A percentile compares a stretch with the other conserved stretches of the same genome.
Evolutionary conservation across 2,888 invertebrate species (phyloP).

Genomic region (Cantharis nigra): DNA sequence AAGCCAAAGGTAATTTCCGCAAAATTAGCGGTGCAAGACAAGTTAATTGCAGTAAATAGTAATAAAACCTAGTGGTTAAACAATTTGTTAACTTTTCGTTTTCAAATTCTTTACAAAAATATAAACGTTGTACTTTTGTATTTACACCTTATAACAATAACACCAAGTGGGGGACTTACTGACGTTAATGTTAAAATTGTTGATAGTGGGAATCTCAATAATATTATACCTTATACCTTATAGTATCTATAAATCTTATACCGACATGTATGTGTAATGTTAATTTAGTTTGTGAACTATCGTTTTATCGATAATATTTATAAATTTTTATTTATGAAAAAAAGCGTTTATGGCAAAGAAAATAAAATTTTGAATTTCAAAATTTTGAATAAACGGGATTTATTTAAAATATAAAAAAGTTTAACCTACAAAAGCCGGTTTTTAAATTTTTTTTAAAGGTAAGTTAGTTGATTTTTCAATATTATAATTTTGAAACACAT

Average conservation of each 20-base stretch:
- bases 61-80: not conserved
- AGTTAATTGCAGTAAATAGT: not conserved
- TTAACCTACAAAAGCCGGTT: not conserved
- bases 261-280: not conserved
- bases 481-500: not conserved
- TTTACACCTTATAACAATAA: not conserved
- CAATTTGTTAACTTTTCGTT: not conserved
- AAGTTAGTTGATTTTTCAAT: not conserved
- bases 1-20: not conserved
- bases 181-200: constrained; percentile 27
- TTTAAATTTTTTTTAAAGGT: not conserved
- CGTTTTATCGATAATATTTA: not conserved
- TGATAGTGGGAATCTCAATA: constrained; percentile 31
- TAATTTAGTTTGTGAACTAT: not conserved
- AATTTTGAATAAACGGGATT: not conserved
- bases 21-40: not conserved
- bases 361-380: not conserved
- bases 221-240: constrained; percentile 3
- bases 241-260: not conserved
- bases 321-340: not conserved
- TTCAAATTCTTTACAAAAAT: not conserved
- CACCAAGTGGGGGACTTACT: constrained; percentile 25
- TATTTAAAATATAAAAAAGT: not conserved
- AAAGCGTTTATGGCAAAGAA: not conserved
- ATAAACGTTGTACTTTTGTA: not conserved